Evolutionary conservation across 2,888 invertebrate species (phyloP), one percentile per base, ranked within the genome.

Genomic region (Venusia cambrica): DNA sequence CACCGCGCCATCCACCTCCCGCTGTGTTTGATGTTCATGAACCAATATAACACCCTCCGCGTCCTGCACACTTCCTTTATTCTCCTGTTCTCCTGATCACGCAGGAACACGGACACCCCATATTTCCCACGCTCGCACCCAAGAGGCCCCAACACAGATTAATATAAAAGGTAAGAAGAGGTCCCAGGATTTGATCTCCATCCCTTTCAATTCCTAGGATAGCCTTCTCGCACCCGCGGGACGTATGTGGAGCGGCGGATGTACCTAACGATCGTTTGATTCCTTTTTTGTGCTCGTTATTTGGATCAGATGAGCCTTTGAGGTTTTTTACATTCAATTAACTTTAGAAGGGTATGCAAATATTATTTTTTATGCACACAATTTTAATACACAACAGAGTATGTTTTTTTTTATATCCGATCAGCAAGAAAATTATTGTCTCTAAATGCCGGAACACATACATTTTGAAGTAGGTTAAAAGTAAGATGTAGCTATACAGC

Each of bases 81-180:
- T 32, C 40, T 60, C 37, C 59, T 84, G 80, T 46, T 52, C 45
- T 61, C 80, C 83, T 79, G 50, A 67, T 81, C 45, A 47, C 52
- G 46, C 59, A 70, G 77, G 77, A 76, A 73, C 69, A 73, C 62
- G 66, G 63, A 66, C 75, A 71, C 73, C 80, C 80, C 78, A 71
- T 80, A 76, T 77, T 85, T 85, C 84, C 83, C 84, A 85, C 85
- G 85, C 64, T 83, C 72, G 72, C 71, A 68, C 74, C 72, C 70
- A 62, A 55, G 63, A 61, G 67, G 71, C 72, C 68, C 65, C 64
- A 56, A 10, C 22, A 31, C 24, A 35, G 27, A 24, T 24, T 40
- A 15, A 17, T 9, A 16, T 31, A 40, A 28, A n/a, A n/a, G n/a
- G n/a, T n/a, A n/a, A n/a, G n/a, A n/a, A n/a, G 6, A 29, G 31